Evolutionary conservation across 2,113 vertebrate genomes (phyloP), one percentile per base, ranked within the genome.

Genomic region (Pontoporia blainvillei): DNA sequence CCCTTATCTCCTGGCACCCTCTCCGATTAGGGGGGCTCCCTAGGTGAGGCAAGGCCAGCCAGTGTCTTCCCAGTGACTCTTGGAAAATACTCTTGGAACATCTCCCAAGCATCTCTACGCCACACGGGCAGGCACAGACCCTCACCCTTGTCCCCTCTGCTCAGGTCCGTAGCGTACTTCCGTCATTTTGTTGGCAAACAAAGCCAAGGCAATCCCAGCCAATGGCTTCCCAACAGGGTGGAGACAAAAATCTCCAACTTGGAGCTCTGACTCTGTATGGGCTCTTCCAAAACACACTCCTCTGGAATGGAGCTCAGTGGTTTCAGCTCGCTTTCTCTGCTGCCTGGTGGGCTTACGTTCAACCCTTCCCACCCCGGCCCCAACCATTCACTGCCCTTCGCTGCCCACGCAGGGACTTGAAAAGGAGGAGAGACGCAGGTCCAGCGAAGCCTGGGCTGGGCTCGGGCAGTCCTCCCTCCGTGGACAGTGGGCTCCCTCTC

Each of bases 381-480:
- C 59, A 34, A 25, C 82, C 39, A 67, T 52, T 25, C 94, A 21
- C 49, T 79, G 94, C 85, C 57, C 23, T n/a, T 92, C 5, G 6
- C 75, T 71, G 36, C 59, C 69, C 69, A 6, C 0, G 2, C 72
- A 73, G 46, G 97, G 97, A 97, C 96, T 97, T 97, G 97, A 94
- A 92, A 81, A 91, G 88, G 64, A 69, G 25, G 76, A 71, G 97
- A 71, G 41, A 41, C 82, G 44, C 8, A 18, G 90, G 36, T 25
- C 75, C 83, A 29, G 20, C 34, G 86, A 85, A 44, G 91, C 86
- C 93, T 36, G 62, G 31, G 49, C 52, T 29, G 87, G 34, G 49
- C 49, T 54, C 18, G 1, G 34, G 9, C 59, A 49, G 49, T 21
- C 49, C 49, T n/a, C 20, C 75, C 49, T 23, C 6, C 6, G 10